These are phyloP conservation scores for Brachionus koreanus DNA, from an alignment of 1,140 invertebrate genomes.

Conservation along the genomic window DNA sequence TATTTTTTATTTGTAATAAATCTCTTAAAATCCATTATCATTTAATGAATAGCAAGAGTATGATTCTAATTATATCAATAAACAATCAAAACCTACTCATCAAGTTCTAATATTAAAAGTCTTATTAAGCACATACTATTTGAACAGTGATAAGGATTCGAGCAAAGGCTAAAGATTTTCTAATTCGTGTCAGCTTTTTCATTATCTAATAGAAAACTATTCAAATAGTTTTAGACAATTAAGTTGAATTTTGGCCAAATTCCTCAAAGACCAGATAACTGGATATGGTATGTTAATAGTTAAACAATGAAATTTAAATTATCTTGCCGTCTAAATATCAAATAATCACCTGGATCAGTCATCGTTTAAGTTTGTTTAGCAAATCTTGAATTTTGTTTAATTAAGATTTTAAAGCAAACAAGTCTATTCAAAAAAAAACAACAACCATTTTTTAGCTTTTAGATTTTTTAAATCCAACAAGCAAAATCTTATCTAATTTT, in stretches of 20 bases:
- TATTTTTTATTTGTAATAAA: neutral
- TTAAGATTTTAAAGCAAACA: neutral
- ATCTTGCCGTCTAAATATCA: neutral
- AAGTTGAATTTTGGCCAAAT: neutral
- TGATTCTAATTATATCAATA: neutral
- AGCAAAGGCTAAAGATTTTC: no score
- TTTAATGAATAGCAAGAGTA: neutral
- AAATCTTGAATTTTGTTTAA: constrained; percentile 3
- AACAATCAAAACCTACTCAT: neutral
- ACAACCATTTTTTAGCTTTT: neutral
- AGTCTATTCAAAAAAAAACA: neutral
- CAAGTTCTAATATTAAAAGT: neutral
- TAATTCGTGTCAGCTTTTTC: neutral
- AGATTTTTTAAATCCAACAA: neutral
- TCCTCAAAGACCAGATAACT: neutral
- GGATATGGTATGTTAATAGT: neutral
- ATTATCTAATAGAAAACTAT: neutral
- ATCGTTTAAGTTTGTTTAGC: neutral
- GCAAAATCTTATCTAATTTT: neutral
- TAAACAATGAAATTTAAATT: neutral
- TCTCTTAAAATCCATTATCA: neutral
- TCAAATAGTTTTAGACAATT: neutral
- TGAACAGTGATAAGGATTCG: no score
- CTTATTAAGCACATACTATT: neutral
- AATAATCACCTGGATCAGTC: neutral